phyloP scores from a whole-genome alignment of 2,888 invertebrate genomes.

The Blastobasis adustella region DNA sequence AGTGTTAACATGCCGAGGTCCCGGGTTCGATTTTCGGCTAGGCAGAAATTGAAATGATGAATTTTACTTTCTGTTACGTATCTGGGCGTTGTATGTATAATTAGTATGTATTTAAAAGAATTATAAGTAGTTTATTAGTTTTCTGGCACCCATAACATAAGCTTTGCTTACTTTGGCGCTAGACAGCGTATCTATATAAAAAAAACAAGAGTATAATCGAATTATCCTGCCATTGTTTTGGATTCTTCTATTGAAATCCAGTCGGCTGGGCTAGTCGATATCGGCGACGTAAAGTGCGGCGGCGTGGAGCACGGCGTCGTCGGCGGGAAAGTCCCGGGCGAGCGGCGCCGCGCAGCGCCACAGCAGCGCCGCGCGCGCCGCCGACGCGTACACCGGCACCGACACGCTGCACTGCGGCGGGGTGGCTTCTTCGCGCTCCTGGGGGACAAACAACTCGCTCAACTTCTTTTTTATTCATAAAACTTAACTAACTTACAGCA shows the following conservation, averaged over 20 bases:
- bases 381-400: slow-evolving; percentile 42
- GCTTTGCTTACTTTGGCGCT: too few relatives aligned
- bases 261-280: slow-evolving; percentile 18
- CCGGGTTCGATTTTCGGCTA: too few relatives aligned
- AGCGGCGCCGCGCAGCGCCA: slow-evolving; percentile 40
- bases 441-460: not conserved
- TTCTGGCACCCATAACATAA: too few relatives aligned
- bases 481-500: not conserved
- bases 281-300: slow-evolving; percentile 47
- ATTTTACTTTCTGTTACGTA: too few relatives aligned
- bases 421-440: slow-evolving; percentile 10
- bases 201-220: too few relatives aligned
- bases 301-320: slow-evolving; percentile 41
- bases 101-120: too few relatives aligned
- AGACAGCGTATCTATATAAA: too few relatives aligned
- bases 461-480: not conserved
- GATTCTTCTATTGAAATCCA: not conserved
- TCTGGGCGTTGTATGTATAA: too few relatives aligned
- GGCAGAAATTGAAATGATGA: too few relatives aligned
- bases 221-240: too few relatives aligned
- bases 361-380: slow-evolving; percentile 19
- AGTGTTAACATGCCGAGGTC: too few relatives aligned
- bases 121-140: too few relatives aligned
- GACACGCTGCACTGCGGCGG: slow-evolving; percentile 17
- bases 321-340: slow-evolving; percentile 24